Percentiles rank a stretch among this genome's conserved stretches.
Evolutionary conservation across 2,888 invertebrate genomes (phyloP).

Genomic region (Xestia ashworthii): DNA sequence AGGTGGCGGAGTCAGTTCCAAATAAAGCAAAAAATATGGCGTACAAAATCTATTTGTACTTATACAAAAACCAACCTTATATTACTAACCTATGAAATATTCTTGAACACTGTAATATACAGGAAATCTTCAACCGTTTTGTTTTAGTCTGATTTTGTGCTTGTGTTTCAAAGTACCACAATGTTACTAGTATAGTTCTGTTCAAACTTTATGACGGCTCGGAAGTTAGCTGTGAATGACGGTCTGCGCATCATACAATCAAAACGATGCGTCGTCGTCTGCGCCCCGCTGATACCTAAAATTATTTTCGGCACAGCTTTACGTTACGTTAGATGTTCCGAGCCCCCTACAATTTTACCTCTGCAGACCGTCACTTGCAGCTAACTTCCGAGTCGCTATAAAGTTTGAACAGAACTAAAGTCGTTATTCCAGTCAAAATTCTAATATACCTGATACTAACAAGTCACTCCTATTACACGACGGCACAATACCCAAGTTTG

Average conservation of each 20-base stretch:
- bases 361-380: background rate
- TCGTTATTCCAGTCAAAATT: background rate
- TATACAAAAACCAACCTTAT: too few relatives aligned
- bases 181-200: background rate
- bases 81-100: too few relatives aligned
- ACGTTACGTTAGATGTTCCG: too few relatives aligned
- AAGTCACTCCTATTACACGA: slow-evolving; percentile 12
- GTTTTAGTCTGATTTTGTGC: background rate
- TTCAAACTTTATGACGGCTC: too few relatives aligned
- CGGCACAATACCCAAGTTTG: slow-evolving; percentile 24
- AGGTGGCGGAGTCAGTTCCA: background rate
- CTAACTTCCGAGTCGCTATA: background rate
- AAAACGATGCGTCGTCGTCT: background rate
- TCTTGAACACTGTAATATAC: too few relatives aligned
- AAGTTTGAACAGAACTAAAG: background rate
- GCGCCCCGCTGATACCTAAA: background rate
- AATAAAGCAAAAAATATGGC: background rate
- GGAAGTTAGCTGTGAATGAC: too few relatives aligned
- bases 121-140: background rate
- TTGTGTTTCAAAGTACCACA: background rate
- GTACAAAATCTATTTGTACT: too few relatives aligned
- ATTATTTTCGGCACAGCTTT: background rate
- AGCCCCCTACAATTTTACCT: too few relatives aligned
- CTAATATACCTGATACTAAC: slow-evolving; percentile 17
- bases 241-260: background rate